Percentiles rank a stretch among this genome's conserved stretches.
phyloP scores from a whole-genome alignment of 2,797 vertebrate genomes.

The Sitta carolinensis region DNA sequence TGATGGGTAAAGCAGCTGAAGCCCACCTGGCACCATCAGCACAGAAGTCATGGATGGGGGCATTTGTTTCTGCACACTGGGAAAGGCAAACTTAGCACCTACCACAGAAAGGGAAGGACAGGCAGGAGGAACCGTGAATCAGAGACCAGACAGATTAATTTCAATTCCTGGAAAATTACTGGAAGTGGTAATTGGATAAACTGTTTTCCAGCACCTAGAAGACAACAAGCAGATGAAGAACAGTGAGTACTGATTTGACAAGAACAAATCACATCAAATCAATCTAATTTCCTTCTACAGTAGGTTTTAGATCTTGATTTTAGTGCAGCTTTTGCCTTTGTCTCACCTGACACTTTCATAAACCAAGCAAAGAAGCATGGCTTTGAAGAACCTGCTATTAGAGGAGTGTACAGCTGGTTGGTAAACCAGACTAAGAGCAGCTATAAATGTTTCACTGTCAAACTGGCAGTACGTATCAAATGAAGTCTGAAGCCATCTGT shows the following conservation, averaged over 20 bases:
- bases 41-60: background rate
- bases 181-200: constrained; percentile 7
- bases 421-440: constrained; percentile 56
- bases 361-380: background rate
- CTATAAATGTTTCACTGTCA: constrained; percentile 59
- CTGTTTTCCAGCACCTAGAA: constrained; percentile 1
- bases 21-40: background rate
- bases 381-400: constrained; percentile 49
- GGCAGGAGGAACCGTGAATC: background rate
- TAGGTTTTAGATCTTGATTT: constrained; percentile 41
- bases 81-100: background rate
- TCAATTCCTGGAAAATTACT: constrained; percentile 35
- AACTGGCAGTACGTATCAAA: constrained; percentile 51
- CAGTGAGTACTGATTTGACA: background rate
- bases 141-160: background rate
- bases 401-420: constrained; percentile 27
- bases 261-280: constrained; percentile 44
- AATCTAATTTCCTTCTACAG: constrained; percentile 34
- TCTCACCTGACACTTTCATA: constrained; percentile 49
- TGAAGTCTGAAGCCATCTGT: constrained; percentile 67
- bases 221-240: constrained; percentile 12
- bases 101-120: background rate
- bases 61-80: background rate
- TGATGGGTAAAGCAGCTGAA: background rate
- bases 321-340: background rate